Evolutionary conservation across 2,797 vertebrate genomes (phyloP).

Genomic region (Acrocephalus scirpaceus): DNA sequence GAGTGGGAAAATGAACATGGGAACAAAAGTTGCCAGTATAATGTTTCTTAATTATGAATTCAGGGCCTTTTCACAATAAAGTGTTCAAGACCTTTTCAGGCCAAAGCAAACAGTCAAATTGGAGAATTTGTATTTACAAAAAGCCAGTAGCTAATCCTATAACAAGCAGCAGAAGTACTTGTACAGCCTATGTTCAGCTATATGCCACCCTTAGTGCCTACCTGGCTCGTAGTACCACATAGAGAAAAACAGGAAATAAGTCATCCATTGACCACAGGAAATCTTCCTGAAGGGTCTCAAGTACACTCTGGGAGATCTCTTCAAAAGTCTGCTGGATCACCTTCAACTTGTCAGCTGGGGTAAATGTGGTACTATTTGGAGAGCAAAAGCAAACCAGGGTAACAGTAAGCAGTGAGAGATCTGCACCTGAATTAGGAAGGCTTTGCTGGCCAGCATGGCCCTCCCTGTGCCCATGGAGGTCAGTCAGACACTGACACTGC

Average conservation of each 20-base stretch:
- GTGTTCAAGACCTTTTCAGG: not conserved
- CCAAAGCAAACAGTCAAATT: not conserved
- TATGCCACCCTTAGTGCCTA: constrained; percentile 45
- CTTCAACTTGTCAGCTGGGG: constrained; percentile 95
- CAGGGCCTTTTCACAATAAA: not conserved
- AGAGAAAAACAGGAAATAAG: constrained; percentile 97
- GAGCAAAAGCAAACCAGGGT: not conserved
- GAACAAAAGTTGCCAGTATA: not conserved
- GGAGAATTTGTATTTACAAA: not conserved
- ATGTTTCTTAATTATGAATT: not conserved
- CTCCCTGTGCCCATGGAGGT: accelerated
- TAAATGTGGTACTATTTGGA: constrained; percentile 91
- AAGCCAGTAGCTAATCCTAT: not conserved
- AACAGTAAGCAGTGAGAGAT: not conserved
- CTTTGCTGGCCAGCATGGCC: not conserved
- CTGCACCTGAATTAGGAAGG: not conserved
- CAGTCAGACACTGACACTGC: not conserved
- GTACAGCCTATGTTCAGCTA: not conserved
- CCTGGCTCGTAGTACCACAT: constrained; percentile 96
- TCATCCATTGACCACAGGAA: constrained; percentile 99
- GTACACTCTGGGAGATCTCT: constrained; percentile 94
- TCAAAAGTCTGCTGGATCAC: constrained; percentile 98
- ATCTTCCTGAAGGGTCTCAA: constrained; percentile 88
- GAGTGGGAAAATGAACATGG: not conserved
- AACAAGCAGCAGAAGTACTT: not conserved